These are phyloP conservation scores for Aphaenogaster floridana DNA, from an alignment of 1,140 invertebrate genomes.

Conservation along the genomic window DNA sequence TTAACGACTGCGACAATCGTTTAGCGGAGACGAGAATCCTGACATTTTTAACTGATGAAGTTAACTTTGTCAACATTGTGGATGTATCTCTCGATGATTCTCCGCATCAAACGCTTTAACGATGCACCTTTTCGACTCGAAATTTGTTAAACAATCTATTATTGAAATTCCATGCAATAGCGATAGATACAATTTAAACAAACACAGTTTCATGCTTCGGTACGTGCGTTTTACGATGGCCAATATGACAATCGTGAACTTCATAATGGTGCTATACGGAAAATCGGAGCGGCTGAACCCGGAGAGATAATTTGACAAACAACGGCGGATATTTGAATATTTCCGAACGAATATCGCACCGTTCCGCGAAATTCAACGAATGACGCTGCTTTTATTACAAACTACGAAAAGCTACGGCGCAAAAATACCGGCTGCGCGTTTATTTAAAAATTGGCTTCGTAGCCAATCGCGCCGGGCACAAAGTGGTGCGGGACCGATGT, in stretches of 20 bases:
- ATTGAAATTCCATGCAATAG: neutral
- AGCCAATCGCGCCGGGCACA: slow-evolving; percentile 40
- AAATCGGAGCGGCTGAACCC: neutral
- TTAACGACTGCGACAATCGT: neutral
- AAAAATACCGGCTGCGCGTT: slow-evolving; percentile 43
- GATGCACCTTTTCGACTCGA: neutral
- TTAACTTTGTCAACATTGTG: neutral
- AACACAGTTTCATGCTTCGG: neutral
- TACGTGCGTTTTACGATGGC: neutral
- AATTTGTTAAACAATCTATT: neutral
- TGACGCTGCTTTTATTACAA: slow-evolving; percentile 25
- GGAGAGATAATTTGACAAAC: slow-evolving; percentile 7
- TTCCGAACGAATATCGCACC: neutral
- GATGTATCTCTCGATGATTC: neutral
- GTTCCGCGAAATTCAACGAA: neutral
- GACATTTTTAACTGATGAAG: neutral
- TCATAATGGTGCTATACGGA: neutral
- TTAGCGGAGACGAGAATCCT: neutral
- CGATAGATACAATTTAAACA: slow-evolving; percentile 6
- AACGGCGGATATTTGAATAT: neutral
- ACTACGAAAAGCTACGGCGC: neutral
- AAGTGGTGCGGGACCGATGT: neutral
- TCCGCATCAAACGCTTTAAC: neutral
- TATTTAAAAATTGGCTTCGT: slow-evolving; percentile 46
- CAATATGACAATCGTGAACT: neutral